Conservation (phyloP, 2,888 invertebrate genomes). For the Pammene fasciana region DNA sequence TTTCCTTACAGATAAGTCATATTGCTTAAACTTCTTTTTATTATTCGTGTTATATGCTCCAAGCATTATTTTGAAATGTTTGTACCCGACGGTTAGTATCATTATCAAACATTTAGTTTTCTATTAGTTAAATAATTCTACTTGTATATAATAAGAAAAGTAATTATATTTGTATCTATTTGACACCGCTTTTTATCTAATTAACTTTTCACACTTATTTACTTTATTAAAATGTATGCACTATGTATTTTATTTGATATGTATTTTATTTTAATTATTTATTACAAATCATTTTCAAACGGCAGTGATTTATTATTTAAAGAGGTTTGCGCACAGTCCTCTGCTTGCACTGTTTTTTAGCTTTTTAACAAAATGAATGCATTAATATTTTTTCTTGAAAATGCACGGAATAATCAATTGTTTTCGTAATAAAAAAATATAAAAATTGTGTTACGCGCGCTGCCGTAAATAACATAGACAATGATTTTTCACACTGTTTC, state of each 20-base stretch:
- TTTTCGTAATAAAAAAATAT: neutral
- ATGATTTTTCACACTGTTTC: no score
- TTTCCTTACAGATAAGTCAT: no score
- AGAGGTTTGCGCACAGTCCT: constrained; percentile 3
- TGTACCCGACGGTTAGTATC: constrained; percentile 39
- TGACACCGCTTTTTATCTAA: constrained; percentile 27
- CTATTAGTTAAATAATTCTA: constrained; percentile 22
- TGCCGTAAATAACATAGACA: no score
- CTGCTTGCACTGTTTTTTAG: constrained; percentile 25
- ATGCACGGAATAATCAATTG: neutral
- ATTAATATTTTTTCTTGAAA: constrained; percentile 3
- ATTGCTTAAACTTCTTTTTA: no score
- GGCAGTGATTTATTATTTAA: constrained; percentile 36
- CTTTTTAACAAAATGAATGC: constrained; percentile 15
- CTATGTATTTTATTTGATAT: constrained; percentile 8
- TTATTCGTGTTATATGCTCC: constrained; percentile 1
- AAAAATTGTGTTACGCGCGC: neutral
- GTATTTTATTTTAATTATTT: constrained; percentile 26
- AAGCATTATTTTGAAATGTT: constrained; percentile 21
- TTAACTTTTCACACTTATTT: neutral
- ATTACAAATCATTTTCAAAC: constrained; percentile 30
- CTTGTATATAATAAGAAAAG: constrained; percentile 34
- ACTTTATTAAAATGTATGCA: neutral
- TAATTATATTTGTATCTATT: constrained; percentile 25
- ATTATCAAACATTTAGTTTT: constrained; percentile 27